These are phyloP conservation scores for Diarsia brunnea DNA, from an alignment of 2,888 invertebrate genomes.

Conservation along the genomic window DNA sequence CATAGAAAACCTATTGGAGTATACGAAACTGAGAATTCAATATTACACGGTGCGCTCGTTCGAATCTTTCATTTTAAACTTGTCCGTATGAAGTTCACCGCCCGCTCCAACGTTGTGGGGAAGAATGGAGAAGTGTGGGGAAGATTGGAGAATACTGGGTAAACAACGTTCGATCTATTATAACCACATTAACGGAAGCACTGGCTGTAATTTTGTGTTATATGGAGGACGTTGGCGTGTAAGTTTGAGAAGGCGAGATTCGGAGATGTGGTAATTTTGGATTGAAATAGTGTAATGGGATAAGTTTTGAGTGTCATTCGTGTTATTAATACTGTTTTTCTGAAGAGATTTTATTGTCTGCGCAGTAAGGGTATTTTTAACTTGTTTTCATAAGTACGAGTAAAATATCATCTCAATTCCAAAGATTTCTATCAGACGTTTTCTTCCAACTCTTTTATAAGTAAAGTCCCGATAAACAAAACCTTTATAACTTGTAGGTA, in stretches of 20 bases:
- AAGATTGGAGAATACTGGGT: constrained; percentile 60
- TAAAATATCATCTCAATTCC: not conserved
- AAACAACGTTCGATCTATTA: constrained; percentile 74
- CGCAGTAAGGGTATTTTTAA: not conserved
- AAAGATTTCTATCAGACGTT: constrained; percentile 5
- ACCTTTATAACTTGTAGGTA: constrained; percentile 30
- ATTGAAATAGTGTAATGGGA: constrained; percentile 28
- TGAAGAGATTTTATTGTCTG: not conserved
- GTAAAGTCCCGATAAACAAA: constrained; percentile 18
- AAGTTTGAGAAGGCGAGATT: constrained; percentile 23
- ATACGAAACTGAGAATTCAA: constrained; percentile 63
- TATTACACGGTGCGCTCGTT: constrained; percentile 67
- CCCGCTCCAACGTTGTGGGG: constrained; percentile 24
- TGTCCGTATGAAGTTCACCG: constrained; percentile 73
- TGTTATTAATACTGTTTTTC: constrained; percentile 1
- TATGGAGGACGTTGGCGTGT: constrained; percentile 8
- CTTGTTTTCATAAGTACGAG: not conserved
- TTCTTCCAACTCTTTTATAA: not conserved
- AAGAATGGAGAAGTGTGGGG: constrained; percentile 45
- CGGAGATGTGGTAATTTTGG: constrained; percentile 13
- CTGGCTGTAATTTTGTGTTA: constrained; percentile 35
- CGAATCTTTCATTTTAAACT: constrained; percentile 85
- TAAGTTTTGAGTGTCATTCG: constrained; percentile 1
- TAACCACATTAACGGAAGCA: constrained; percentile 57
- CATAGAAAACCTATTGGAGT: constrained; percentile 47